phyloP scores from a whole-genome alignment of 2,888 invertebrate genomes.

The Oasisia sp. region DNA sequence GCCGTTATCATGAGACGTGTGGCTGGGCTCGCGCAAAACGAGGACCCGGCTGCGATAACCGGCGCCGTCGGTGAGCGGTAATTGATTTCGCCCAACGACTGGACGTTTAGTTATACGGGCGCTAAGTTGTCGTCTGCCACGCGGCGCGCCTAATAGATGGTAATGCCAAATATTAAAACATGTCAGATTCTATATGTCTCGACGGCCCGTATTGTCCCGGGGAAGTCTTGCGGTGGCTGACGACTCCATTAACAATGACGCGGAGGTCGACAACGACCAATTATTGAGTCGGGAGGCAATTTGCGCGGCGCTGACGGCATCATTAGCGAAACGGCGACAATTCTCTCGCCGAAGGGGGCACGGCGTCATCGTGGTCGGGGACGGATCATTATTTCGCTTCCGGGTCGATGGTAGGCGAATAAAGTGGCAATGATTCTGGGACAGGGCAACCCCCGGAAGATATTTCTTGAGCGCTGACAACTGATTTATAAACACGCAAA shows the following conservation, averaged over 20 bases:
- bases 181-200: slow-evolving; percentile 9
- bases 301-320: slow-evolving; percentile 2
- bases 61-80: neutral
- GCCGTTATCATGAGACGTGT: neutral
- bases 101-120: neutral
- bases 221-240: neutral
- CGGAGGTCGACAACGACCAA: neutral
- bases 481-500: neutral
- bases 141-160: slow-evolving; percentile 4
- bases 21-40: neutral
- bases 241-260: neutral
- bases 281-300: slow-evolving; percentile 13
- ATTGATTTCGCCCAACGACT: neutral
- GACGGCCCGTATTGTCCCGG: neutral
- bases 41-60: neutral
- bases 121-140: neutral
- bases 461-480: neutral
- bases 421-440: neutral
- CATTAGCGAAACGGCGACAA: slow-evolving; percentile 10
- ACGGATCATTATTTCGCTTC: neutral
- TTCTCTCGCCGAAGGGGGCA: neutral
- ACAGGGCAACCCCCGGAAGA: neutral
- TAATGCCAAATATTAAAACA: slow-evolving; percentile 17
- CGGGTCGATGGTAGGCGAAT: neutral
- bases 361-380: neutral